phyloP scores from a whole-genome alignment of 2,797 vertebrate genomes.

The Percopsis omiscomaycus region DNA sequence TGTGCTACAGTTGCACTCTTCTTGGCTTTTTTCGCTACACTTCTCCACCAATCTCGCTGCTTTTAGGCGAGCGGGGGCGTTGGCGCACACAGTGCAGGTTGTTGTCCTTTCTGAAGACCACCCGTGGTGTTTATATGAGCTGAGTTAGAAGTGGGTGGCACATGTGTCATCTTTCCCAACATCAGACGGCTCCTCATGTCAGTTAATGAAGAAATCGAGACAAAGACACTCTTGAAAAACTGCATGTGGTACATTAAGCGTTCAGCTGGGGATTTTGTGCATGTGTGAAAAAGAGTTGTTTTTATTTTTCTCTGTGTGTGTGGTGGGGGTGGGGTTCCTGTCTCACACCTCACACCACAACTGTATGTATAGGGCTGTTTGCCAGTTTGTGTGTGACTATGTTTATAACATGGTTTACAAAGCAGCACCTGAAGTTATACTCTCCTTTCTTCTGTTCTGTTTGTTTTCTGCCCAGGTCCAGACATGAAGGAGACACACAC shows the following conservation, averaged over 20 bases:
- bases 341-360: neutral
- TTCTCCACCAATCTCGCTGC: neutral
- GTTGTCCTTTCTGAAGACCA: conserved; percentile 59
- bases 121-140: conserved; percentile 54
- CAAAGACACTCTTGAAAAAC: neutral
- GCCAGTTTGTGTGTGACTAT: conserved; percentile 26
- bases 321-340: neutral
- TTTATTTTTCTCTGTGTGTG: neutral
- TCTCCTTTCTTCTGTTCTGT: conserved; percentile 47
- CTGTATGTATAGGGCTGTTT: conserved; percentile 2
- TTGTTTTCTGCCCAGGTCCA: conserved; percentile 70
- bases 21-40: conserved; percentile 5
- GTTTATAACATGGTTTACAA: conserved; percentile 57
- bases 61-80: neutral
- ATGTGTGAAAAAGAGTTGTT: no score
- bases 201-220: conserved; percentile 10
- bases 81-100: conserved; percentile 38
- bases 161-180: conserved; percentile 1
- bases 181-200: no score
- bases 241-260: no score
- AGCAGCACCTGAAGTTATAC: conserved; percentile 61
- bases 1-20: conserved; percentile 20
- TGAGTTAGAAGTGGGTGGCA: conserved; percentile 39
- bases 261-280: no score
- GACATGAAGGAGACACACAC: conserved; percentile 57